phyloP scores from a whole-genome alignment of 2,797 vertebrate genomes.

The Buceros bicornis region DNA sequence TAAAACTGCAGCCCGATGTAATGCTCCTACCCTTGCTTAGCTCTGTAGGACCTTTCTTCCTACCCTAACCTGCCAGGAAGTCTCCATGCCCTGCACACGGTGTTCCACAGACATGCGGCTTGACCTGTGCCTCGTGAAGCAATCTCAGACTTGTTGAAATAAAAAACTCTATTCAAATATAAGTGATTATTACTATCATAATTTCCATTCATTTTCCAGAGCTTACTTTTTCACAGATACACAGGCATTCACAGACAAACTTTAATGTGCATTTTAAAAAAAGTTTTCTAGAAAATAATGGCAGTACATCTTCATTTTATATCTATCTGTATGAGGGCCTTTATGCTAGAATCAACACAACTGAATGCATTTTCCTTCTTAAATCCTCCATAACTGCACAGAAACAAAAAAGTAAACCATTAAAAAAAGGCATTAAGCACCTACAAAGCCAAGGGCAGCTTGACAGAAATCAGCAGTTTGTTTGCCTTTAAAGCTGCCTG shows the following conservation, averaged over 20 bases:
- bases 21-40: neutral
- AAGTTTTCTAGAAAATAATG: neutral
- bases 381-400: neutral
- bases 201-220: neutral
- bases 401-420: neutral
- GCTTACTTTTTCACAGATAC: neutral
- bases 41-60: neutral
- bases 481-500: neutral
- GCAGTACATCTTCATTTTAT: neutral
- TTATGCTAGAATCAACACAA: neutral
- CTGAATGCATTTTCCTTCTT: neutral
- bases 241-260: neutral
- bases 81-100: neutral
- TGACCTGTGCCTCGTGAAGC: neutral
- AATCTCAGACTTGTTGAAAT: neutral
- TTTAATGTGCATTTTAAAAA: neutral
- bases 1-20: neutral
- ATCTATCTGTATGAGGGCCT: neutral
- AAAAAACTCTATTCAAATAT: rapidly evolving
- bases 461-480: neutral
- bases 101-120: neutral
- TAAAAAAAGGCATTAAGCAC: neutral
- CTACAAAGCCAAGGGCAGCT: neutral
- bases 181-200: neutral
- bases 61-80: neutral